These are phyloP conservation scores for Colinus virginianus DNA, from an alignment of 2,113 vertebrate genomes.

Conservation along the genomic window DNA sequence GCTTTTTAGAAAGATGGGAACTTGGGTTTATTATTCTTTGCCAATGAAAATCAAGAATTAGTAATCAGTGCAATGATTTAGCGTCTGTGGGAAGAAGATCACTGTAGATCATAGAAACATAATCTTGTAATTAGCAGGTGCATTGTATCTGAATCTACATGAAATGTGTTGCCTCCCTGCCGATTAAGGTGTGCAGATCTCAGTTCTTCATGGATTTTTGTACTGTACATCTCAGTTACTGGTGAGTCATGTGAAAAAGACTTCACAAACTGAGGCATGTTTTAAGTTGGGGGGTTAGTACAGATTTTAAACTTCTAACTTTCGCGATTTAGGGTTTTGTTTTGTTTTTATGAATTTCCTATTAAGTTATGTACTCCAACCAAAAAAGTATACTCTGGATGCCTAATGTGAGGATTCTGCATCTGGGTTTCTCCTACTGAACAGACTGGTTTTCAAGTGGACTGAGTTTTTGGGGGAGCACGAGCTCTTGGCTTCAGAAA, in stretches of 20 bases:
- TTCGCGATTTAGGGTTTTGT: background rate
- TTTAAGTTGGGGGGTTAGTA: background rate
- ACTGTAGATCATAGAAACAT: background rate
- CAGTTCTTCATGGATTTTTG: background rate
- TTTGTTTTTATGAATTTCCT: background rate
- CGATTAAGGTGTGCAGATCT: background rate
- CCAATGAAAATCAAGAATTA: background rate
- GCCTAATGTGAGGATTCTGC: background rate
- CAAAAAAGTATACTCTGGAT: background rate
- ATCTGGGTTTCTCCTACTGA: background rate
- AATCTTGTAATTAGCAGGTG: background rate
- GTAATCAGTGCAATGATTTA: background rate
- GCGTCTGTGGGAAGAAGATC: background rate
- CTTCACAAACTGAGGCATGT: background rate
- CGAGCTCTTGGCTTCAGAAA: constrained; percentile 16
- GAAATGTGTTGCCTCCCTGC: background rate
- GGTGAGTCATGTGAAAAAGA: constrained; percentile 20
- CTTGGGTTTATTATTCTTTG: background rate
- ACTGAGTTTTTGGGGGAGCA: background rate
- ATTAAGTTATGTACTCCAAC: background rate
- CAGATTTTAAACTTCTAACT: background rate
- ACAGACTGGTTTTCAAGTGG: background rate
- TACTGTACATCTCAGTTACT: background rate
- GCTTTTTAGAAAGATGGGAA: background rate
- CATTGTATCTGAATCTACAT: background rate